Base-by-base conservation (phyloP, 2,113 vertebrate genomes). In the Oreochromis tanganicae region DNA sequence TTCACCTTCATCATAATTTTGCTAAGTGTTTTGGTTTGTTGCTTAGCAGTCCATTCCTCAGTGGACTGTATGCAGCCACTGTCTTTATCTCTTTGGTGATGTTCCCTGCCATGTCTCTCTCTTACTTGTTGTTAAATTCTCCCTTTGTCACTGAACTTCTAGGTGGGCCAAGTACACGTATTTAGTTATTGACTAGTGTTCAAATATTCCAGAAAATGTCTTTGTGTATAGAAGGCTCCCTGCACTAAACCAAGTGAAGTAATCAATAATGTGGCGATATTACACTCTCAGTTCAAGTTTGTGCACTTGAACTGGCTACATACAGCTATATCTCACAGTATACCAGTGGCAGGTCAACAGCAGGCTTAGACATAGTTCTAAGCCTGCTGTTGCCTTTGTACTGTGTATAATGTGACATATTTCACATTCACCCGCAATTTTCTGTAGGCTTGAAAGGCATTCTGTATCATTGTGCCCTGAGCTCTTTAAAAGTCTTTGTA, bases 181-280 rank as follows among this genome's bases (percentile, higher is more conserved):
- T 81, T 81, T 63, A 91, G 9, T 8, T 2, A 32, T 88, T 56
- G 66, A 71, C 32, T 91, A 88, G 9, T 11, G 11, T 8, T 88
- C 91, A 3, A 90, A 55, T 1, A 88, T 84, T 27, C 88, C 83
- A 41, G 10, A 82, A 1, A 78, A 34, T 17, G 50, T 83, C 24
- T 90, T 90, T 12, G 46, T 86, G 3, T 14, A 87, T 6, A 92
- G 0, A 57, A 80, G 81, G 1, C 66, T 89, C 3, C 68, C 87
- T 48, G 81, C 41, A n/a, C 82, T 90, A 24, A 93, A 93, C 4
- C 9, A 34, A 34, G 80, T 89, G 48, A 91, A 87, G 1, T 84
- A 83, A 46, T 90, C 79, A 24, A 88, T 89, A 4, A 78, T 56
- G 16, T 87, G 90, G 2, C 63, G 17, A 36, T 88, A 90, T 56